Evolutionary conservation across 2,113 vertebrate species (phyloP).

Genomic region (Halcyon senegalensis): DNA sequence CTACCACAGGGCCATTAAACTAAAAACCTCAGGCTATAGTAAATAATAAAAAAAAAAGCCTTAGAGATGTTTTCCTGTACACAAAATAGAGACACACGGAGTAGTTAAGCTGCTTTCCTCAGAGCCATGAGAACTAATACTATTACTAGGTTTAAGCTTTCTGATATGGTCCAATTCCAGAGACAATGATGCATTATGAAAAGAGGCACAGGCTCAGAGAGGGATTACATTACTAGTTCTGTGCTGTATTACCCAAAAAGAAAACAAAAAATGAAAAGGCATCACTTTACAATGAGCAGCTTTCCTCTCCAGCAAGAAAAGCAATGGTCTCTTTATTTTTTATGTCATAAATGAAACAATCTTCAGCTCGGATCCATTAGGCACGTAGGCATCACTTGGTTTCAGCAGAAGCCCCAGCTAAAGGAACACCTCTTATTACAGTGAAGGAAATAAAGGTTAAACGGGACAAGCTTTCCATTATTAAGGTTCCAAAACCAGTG

Average conservation of each 20-base stretch:
- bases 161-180: neutral
- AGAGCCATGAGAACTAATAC: neutral
- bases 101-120: neutral
- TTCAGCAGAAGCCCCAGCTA: neutral
- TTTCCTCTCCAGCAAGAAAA: neutral
- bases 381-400: neutral
- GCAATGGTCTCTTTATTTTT: neutral
- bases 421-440: neutral
- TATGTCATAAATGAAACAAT: neutral
- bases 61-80: neutral
- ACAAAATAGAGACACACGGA: neutral
- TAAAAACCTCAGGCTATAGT: neutral
- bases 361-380: neutral
- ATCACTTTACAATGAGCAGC: neutral
- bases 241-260: neutral
- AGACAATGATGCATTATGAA: neutral
- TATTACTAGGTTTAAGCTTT: neutral
- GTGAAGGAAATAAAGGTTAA: neutral
- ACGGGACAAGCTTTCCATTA: neutral
- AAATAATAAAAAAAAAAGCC: neutral
- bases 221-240: neutral
- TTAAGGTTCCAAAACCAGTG: neutral
- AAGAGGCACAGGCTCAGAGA: neutral
- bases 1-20: neutral
- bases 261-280: neutral